phyloP scores from a whole-genome alignment of 2,888 invertebrate species.

The Leptothorax acervorum region DNA sequence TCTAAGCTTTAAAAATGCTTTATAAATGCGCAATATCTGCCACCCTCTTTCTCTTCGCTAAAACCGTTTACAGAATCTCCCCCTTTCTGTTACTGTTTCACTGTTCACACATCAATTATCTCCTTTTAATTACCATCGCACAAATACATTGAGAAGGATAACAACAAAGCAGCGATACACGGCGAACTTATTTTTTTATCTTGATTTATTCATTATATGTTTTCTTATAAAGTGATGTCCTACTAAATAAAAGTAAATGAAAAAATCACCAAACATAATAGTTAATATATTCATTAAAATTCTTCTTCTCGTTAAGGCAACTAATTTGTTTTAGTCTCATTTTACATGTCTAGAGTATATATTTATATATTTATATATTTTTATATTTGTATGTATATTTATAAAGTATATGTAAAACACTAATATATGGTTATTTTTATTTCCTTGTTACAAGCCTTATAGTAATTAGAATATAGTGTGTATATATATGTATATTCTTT shows the following conservation, averaged over 20 bases:
- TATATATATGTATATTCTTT: conserved; percentile 84
- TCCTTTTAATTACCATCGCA: conserved; percentile 64
- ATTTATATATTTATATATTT: conserved; percentile 75
- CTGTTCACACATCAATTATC: conserved; percentile 60
- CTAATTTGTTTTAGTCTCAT: conserved; percentile 81
- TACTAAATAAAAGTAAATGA: conserved; percentile 80
- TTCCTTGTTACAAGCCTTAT: conserved; percentile 86
- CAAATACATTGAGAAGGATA: conserved; percentile 73
- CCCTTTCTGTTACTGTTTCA: conserved; percentile 58
- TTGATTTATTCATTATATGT: conserved; percentile 79
- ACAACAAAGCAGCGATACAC: conserved; percentile 74
- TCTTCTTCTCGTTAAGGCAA: conserved; percentile 82
- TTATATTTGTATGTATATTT: conserved; percentile 74
- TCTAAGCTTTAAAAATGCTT: conserved; percentile 70
- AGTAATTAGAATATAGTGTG: conserved; percentile 83
- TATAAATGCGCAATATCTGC: conserved; percentile 79
- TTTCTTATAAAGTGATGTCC: conserved; percentile 80
- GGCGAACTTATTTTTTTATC: conserved; percentile 67
- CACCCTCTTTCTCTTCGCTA: conserved; percentile 75
- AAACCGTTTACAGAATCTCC: conserved; percentile 60
- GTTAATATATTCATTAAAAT: conserved; percentile 79
- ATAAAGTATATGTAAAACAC: conserved; percentile 86
- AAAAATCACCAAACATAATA: conserved; percentile 78
- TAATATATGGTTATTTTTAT: conserved; percentile 85
- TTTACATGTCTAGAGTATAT: conserved; percentile 83